Base-by-base conservation (phyloP, 1,140 invertebrate genomes). In the Pomacea maculata region DNA sequence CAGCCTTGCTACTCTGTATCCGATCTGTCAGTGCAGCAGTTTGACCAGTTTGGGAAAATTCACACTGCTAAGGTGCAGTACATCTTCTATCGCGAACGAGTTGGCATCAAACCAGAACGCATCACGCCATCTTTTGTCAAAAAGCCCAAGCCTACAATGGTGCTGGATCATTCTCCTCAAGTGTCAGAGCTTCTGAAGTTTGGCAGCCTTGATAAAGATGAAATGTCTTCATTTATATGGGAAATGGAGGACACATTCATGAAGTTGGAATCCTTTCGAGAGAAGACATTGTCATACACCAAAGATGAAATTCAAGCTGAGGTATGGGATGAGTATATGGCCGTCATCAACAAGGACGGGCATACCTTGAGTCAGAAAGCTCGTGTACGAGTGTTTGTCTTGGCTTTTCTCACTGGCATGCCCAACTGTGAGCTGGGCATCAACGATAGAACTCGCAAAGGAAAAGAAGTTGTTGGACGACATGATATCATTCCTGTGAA, bases 401-500 rank as follows among this genome's bases (percentile, higher is more conserved):
- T 99, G 64, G 97, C 97, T 68, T 99, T 99, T 91, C 86, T 95
- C 12, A 93, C 93, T 81, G 94, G 93, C 84, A 89, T 89, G 86
- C 98, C 98, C 7, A 95, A 96, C 87, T 95, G 99, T 75, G 98
- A 99, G 91, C 92, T 99, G 81, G 99, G 99, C 17, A 94, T 99
- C 19, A 99, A 99, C 91, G 99, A 99, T 90, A 94, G 98, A 93
- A 94, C 95, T 89, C 93, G 98, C 14, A 97, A 99, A 92, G 99
- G 99, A 14, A 97, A 97, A 92, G 99, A 99, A 93, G 97, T 99
- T 21, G 99, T 99, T 0, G 97, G 99, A 0, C 93, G 99, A 25
- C 97, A 99, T 91, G 99, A 99, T 91, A 99, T 99, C 88, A 98
- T 99, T 87, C 98, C 98, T 14, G 98, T 99, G 57, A 96, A 97